Evolutionary conservation across 2,113 vertebrate genomes (phyloP).

Genomic region (Perccottus glenii): DNA sequence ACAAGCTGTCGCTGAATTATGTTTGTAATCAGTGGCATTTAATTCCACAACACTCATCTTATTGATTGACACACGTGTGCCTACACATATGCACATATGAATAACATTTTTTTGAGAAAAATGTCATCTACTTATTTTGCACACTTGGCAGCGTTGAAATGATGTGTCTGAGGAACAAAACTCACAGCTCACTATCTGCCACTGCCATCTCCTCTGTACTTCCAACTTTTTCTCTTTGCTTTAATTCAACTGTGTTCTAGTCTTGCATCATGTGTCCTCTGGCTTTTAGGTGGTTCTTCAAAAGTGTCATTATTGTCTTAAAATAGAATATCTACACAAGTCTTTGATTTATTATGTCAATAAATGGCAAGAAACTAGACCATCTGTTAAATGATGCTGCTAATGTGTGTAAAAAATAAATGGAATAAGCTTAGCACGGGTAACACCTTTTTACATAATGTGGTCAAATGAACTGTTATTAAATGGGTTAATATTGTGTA

Average conservation of each 20-base stretch:
- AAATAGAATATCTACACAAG: neutral
- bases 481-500: neutral
- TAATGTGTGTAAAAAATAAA: neutral
- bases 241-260: slow-evolving; percentile 8
- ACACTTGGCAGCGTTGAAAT: slow-evolving; percentile 53
- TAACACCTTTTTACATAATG: neutral
- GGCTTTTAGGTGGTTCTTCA: slow-evolving; percentile 15
- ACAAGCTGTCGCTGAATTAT: slow-evolving; percentile 26
- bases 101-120: slow-evolving; percentile 36
- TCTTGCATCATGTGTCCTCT: slow-evolving; percentile 8
- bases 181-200: slow-evolving; percentile 56
- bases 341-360: neutral
- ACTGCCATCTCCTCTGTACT: slow-evolving; percentile 30
- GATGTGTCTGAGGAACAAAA: slow-evolving; percentile 43
- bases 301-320: neutral
- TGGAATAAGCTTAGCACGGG: too few species aligned
- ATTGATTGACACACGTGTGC: slow-evolving; percentile 56
- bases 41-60: slow-evolving; percentile 30
- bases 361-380: neutral
- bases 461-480: neutral
- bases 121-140: slow-evolving; percentile 59
- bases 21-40: slow-evolving; percentile 50
- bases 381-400: neutral
- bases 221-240: slow-evolving; percentile 15
- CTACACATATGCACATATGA: slow-evolving; percentile 39